A percentile compares a stretch with the other conserved stretches of the same genome.
Evolutionary conservation across 2,888 invertebrate species (phyloP).

Genomic region (Lordiphosa fenestrarum): DNA sequence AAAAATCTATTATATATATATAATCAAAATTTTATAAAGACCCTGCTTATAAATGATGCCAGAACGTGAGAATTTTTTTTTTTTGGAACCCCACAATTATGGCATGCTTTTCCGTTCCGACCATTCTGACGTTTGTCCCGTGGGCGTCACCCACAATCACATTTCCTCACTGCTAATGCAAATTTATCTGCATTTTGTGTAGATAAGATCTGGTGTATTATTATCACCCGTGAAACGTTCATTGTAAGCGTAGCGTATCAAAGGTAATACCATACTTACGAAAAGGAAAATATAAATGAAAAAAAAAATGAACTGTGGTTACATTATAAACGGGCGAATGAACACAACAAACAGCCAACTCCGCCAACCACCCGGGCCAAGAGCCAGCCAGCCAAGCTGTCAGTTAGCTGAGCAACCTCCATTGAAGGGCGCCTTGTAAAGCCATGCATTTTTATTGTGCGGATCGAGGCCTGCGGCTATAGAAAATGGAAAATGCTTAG

Average conservation of each 20-base stretch:
- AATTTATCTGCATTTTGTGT: slow-evolving; percentile 19
- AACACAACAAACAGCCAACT: slow-evolving; percentile 49
- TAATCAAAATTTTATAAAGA: too few relatives aligned
- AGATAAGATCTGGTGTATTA: slow-evolving; percentile 22
- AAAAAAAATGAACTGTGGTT: slow-evolving; percentile 54
- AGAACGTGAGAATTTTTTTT: too few relatives aligned
- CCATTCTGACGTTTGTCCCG: too few relatives aligned
- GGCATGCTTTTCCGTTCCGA: too few relatives aligned
- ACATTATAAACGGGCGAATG: slow-evolving; percentile 68
- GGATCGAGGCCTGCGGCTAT: slow-evolving; percentile 26
- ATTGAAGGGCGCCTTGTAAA: slow-evolving; percentile 55
- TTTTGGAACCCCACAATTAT: too few relatives aligned
- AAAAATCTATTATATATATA: too few relatives aligned
- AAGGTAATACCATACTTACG: slow-evolving; percentile 42
- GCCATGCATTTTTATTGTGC: slow-evolving; percentile 16
- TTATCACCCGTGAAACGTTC: slow-evolving; percentile 42
- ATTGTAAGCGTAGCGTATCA: slow-evolving; percentile 51
- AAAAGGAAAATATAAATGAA: slow-evolving; percentile 40
- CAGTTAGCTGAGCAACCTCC: slow-evolving; percentile 45
- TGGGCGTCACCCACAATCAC: neutral
- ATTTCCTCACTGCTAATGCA: slow-evolving; percentile 4
- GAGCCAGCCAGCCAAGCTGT: slow-evolving; percentile 26
- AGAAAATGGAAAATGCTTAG: slow-evolving; percentile 19
- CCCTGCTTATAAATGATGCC: too few relatives aligned
- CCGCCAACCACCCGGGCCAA: slow-evolving; percentile 8